Evolutionary conservation across 2,797 vertebrate species (phyloP).

Genomic region (Lepilemur ruficaudatus): DNA sequence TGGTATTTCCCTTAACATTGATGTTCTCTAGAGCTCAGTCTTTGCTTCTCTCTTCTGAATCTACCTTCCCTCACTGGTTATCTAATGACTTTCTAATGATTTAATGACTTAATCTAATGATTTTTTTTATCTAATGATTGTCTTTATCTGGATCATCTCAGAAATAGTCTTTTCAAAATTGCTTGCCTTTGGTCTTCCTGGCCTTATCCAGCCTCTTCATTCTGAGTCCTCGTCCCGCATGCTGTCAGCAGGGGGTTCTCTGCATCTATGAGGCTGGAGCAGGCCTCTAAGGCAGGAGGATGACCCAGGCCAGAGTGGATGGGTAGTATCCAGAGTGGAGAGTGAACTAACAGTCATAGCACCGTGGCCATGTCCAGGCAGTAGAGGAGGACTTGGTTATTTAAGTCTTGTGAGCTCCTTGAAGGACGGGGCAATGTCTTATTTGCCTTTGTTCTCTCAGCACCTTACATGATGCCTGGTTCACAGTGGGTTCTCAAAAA

Average conservation of each 20-base stretch:
- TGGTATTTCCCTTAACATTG: too few relatives aligned
- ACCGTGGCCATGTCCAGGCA: neutral
- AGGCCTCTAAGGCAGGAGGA: neutral
- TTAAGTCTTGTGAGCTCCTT: neutral
- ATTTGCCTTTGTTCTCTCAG: neutral
- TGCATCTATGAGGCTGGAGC: neutral
- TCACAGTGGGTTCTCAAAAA: neutral
- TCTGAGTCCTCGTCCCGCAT: neutral
- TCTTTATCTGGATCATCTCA: neutral
- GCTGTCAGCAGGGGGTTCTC: neutral
- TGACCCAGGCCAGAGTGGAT: neutral
- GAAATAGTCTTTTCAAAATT: neutral
- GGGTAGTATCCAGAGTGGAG: neutral
- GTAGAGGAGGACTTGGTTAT: neutral
- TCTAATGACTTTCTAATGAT: too few relatives aligned
- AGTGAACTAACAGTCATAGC: neutral
- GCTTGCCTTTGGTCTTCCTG: conserved; percentile 26
- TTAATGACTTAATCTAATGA: neutral
- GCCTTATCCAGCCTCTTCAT: neutral
- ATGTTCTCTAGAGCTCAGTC: too few relatives aligned
- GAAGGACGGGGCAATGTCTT: neutral
- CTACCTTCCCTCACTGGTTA: too few relatives aligned
- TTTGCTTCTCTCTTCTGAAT: too few relatives aligned
- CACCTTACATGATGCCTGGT: neutral
- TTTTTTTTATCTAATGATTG: too few relatives aligned